A percentile compares a stretch with the other conserved stretches of the same genome.
These are phyloP conservation scores for Semotilus atromaculatus DNA, from an alignment of 2,797 vertebrate species.

Conservation along the genomic window DNA sequence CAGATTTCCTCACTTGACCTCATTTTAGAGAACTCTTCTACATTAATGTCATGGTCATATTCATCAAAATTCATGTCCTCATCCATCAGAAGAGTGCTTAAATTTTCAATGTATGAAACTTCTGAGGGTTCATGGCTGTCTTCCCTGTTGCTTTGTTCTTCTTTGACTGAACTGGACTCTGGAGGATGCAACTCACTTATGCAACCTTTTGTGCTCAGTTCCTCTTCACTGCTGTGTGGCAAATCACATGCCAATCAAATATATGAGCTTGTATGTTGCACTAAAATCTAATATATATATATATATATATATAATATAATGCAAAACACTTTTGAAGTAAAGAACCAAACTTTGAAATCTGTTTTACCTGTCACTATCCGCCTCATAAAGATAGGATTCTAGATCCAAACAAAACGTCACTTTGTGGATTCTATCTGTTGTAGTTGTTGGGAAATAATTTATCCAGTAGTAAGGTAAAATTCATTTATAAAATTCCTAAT, in stretches of 20 bases:
- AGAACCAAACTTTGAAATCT: neutral
- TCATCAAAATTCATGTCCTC: conserved; percentile 32
- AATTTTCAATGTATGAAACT: conserved; percentile 54
- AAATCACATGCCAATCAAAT: conserved; percentile 15
- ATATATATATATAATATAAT: neutral
- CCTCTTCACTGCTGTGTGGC: conserved; percentile 61
- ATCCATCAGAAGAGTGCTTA: conserved; percentile 35
- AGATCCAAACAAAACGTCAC: conserved; percentile 74
- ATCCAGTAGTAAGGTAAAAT: neutral
- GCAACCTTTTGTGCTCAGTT: conserved; percentile 48
- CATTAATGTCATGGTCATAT: conserved; percentile 41
- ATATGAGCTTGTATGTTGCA: neutral
- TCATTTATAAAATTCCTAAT: neutral
- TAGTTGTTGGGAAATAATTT: conserved; percentile 28
- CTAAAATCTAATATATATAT: neutral
- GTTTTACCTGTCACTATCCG: conserved; percentile 74
- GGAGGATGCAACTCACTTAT: conserved; percentile 6
- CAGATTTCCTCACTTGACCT: neutral
- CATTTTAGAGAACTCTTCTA: conserved; percentile 19
- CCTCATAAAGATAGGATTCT: conserved; percentile 67
- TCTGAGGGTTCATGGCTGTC: neutral
- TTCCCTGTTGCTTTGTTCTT: conserved; percentile 1
- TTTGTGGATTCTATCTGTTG: conserved; percentile 71
- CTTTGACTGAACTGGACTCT: conserved; percentile 30
- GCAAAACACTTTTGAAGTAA: neutral